A percentile compares a stretch with the other conserved stretches of the same genome.
These are phyloP conservation scores for Solea senegalensis DNA, from an alignment of 2,113 vertebrate species.

Conservation along the genomic window DNA sequence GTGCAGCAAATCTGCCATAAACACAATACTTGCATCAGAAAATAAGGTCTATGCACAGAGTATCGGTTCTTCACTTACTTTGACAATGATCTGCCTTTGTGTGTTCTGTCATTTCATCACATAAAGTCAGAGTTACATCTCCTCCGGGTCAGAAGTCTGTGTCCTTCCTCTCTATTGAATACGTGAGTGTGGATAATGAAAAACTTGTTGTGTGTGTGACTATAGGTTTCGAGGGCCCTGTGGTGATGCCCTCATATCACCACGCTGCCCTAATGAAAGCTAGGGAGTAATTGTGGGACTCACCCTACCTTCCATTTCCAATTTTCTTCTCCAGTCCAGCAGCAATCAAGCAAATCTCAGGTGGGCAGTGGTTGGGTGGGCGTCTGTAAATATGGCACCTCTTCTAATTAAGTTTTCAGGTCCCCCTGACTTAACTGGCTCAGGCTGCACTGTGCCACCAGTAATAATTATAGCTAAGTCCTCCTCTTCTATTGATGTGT, in stretches of 20 bases:
- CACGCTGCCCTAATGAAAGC: slow-evolving; percentile 66
- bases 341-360: slow-evolving; percentile 75
- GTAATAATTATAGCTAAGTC: slow-evolving; percentile 77
- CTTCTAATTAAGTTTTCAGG: slow-evolving; percentile 80
- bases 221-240: slow-evolving; percentile 18
- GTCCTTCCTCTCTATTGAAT: neutral
- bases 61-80: too few relatives aligned
- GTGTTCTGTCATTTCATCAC: neutral
- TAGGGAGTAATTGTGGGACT: slow-evolving; percentile 57
- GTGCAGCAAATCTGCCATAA: too few relatives aligned
- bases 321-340: slow-evolving; percentile 69
- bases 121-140: slow-evolving; percentile 13
- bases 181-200: neutral
- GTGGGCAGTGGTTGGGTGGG: slow-evolving; percentile 60
- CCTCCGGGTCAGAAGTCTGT: slow-evolving; percentile 1
- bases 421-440: slow-evolving; percentile 74
- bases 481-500: slow-evolving; percentile 61
- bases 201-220: slow-evolving; percentile 14
- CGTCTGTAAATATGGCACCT: slow-evolving; percentile 70
- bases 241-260: slow-evolving; percentile 55
- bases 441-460: slow-evolving; percentile 61
- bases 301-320: slow-evolving; percentile 56
- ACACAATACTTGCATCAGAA: too few relatives aligned
- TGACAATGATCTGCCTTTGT: too few relatives aligned
- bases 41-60: too few relatives aligned